Conservation (phyloP, 2,888 invertebrate genomes). For the Acrocyrtus sp. region DNA sequence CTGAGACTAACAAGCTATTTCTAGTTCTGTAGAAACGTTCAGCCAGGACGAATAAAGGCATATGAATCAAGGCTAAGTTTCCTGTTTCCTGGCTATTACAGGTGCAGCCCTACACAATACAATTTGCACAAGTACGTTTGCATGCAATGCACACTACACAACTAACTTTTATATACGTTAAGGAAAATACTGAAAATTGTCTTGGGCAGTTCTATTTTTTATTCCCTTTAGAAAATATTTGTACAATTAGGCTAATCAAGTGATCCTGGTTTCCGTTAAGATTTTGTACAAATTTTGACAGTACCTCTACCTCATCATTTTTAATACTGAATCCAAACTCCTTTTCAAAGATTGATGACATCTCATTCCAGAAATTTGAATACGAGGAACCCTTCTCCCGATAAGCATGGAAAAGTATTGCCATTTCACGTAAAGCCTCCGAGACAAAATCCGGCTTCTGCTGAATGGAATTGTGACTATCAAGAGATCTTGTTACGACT, state of each 20-base stretch:
- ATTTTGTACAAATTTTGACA: slow-evolving; percentile 19
- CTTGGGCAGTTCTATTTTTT: too few species aligned
- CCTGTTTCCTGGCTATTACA: too few species aligned
- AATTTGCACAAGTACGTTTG: too few species aligned
- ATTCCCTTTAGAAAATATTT: slow-evolving; percentile 28
- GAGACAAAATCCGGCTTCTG: slow-evolving; percentile 32
- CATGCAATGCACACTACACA: too few species aligned
- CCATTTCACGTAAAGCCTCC: slow-evolving; percentile 48
- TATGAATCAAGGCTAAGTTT: too few species aligned
- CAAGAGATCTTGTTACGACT: slow-evolving; percentile 25
- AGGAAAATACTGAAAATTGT: too few species aligned
- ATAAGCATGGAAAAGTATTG: slow-evolving; percentile 49
- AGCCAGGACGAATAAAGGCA: too few species aligned
- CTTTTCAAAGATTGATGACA: slow-evolving; percentile 41
- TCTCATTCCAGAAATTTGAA: slow-evolving; percentile 53
- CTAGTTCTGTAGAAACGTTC: too few species aligned
- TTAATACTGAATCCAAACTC: slow-evolving; percentile 5
- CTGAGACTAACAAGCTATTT: too few species aligned
- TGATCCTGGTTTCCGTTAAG: slow-evolving; percentile 14
- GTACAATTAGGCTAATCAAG: slow-evolving; percentile 29
- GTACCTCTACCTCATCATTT: neutral
- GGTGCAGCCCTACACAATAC: too few species aligned
- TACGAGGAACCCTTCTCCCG: slow-evolving; percentile 37
- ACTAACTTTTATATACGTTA: too few species aligned
- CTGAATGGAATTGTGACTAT: neutral